Conservation (phyloP, 2,888 invertebrate species). For the Drosophila limbata region DNA sequence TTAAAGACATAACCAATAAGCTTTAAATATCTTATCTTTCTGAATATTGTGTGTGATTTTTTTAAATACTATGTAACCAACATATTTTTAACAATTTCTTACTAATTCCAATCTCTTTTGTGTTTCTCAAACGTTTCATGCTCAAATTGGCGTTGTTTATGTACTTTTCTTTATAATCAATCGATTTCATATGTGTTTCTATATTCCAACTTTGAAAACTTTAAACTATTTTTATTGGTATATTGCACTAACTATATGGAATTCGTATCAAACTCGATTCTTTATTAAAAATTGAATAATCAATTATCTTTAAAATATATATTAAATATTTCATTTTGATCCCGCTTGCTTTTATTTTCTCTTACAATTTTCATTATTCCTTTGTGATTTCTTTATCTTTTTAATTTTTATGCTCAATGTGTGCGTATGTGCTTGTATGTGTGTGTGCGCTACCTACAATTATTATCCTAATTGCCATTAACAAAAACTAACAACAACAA, state of each 20-base stretch:
- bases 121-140: slow-evolving; percentile 61
- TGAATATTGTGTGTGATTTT: slow-evolving; percentile 27
- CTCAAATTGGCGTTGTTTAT: slow-evolving; percentile 55
- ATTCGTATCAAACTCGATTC: background rate
- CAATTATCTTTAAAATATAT: slow-evolving; percentile 4
- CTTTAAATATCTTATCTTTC: slow-evolving; percentile 17
- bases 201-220: background rate
- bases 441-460: slow-evolving; percentile 77
- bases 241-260: slow-evolving; percentile 7
- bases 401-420: slow-evolving; percentile 66
- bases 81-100: slow-evolving; percentile 31
- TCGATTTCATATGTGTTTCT: slow-evolving; percentile 14
- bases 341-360: slow-evolving; percentile 45
- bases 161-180: slow-evolving; percentile 27
- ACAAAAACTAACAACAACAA: slow-evolving; percentile 54
- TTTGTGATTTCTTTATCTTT: slow-evolving; percentile 28
- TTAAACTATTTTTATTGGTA: background rate
- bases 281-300: background rate
- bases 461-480: slow-evolving; percentile 56
- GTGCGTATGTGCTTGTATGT: slow-evolving; percentile 71
- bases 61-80: slow-evolving; percentile 4
- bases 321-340: slow-evolving; percentile 7
- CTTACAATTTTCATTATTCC: slow-evolving; percentile 34
- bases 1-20: background rate
- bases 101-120: slow-evolving; percentile 60